Conservation (phyloP, 1,140 invertebrate genomes). For the Rhynchophorus ferrugineus region DNA sequence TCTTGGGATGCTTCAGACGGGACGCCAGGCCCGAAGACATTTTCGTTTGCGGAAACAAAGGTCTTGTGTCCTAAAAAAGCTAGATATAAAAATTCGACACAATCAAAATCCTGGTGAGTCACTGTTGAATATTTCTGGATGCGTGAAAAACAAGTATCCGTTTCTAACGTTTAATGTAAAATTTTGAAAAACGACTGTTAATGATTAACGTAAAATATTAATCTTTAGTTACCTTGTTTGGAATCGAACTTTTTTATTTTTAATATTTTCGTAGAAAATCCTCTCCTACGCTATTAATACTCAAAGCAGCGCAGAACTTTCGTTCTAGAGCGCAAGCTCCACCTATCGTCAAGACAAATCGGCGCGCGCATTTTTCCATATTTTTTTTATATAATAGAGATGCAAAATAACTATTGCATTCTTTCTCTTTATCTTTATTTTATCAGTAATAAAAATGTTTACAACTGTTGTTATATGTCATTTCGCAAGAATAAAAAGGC, state of each 20-base stretch:
- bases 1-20: slow-evolving; percentile 37
- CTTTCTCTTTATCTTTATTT: too few relatives aligned
- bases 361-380: too few relatives aligned
- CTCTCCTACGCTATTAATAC: slow-evolving; percentile 15
- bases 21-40: slow-evolving; percentile 40
- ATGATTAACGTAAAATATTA: too few relatives aligned
- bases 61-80: slow-evolving; percentile 19
- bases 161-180: background rate
- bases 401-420: too few relatives aligned
- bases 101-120: slow-evolving; percentile 11
- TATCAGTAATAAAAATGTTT: too few relatives aligned
- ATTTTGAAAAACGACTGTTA: background rate
- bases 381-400: too few relatives aligned
- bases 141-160: background rate
- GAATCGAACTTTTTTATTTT: slow-evolving; percentile 11
- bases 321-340: too few relatives aligned
- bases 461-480: too few relatives aligned
- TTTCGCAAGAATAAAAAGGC: too few relatives aligned
- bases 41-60: slow-evolving; percentile 25
- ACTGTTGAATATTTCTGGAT: slow-evolving; percentile 11
- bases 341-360: too few relatives aligned
- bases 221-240: slow-evolving; percentile 14
- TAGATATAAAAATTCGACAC: slow-evolving; percentile 2
- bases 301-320: slow-evolving; percentile 10
- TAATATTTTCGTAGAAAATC: slow-evolving; percentile 14